phyloP scores from a whole-genome alignment of 2,113 vertebrate genomes.

The Siniperca knerii region DNA sequence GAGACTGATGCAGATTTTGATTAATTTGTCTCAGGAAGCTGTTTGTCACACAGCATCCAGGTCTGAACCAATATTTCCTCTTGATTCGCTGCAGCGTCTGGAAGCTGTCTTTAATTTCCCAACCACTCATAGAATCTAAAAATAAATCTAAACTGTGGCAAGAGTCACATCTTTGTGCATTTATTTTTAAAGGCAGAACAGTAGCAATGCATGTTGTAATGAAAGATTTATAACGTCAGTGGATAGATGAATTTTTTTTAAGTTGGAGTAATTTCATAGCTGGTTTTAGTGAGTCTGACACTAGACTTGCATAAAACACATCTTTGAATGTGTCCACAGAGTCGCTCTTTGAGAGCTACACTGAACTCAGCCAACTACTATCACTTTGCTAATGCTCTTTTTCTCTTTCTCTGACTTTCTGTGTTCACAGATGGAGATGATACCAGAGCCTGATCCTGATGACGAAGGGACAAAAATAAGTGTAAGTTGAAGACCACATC shows the following conservation, averaged over 20 bases:
- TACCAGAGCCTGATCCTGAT: conserved; percentile 81
- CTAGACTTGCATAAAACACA: conserved; percentile 4
- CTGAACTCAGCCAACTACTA: not conserved
- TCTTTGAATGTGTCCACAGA: not conserved
- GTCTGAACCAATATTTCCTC: conserved; percentile 14
- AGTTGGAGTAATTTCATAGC: conserved; percentile 8
- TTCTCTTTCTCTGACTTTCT: conserved; percentile 41
- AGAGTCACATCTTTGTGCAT: no score
- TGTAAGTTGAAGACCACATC: conserved; percentile 74
- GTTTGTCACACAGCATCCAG: conserved; percentile 35
- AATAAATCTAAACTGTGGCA: conserved; percentile 38
- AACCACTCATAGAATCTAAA: conserved; percentile 53
- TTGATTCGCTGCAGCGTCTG: conserved; percentile 9
- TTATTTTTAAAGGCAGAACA: not conserved
- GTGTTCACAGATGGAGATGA: conserved; percentile 81
- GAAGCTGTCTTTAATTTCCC: conserved; percentile 47
- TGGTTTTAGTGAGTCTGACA: conserved; percentile 31
- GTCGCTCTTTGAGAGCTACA: not conserved
- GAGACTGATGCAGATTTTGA: conserved; percentile 36
- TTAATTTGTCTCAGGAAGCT: conserved; percentile 44
- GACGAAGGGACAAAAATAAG: conserved; percentile 88
- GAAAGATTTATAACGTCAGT: conserved; percentile 59
- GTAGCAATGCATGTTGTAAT: conserved; percentile 40
- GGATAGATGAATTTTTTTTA: conserved; percentile 22
- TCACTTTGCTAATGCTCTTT: conserved; percentile 31